Evolutionary conservation across 2,797 vertebrate species (phyloP).

Genomic region (Leuciscus waleckii): DNA sequence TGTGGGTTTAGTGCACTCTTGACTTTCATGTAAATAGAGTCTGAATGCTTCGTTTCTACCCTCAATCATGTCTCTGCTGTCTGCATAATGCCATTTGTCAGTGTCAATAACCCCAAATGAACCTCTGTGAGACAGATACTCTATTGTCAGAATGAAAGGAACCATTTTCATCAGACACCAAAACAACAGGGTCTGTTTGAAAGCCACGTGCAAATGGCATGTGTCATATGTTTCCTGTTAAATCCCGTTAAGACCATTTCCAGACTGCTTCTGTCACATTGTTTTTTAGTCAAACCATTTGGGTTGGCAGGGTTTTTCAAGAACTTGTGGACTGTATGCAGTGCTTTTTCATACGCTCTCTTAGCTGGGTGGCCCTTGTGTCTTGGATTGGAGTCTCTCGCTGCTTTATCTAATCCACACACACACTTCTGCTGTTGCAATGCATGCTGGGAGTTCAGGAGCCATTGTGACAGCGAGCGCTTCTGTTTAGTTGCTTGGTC

Average conservation of each 20-base stretch:
- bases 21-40: constrained; percentile 33
- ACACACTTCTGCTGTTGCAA: constrained; percentile 30
- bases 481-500: constrained; percentile 64
- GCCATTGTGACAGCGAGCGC: constrained; percentile 68
- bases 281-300: constrained; percentile 37
- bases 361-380: constrained; percentile 49
- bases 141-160: not conserved
- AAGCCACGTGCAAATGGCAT: not conserved
- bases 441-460: constrained; percentile 42
- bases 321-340: not conserved
- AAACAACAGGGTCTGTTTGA: not conserved
- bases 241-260: not conserved
- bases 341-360: constrained; percentile 6
- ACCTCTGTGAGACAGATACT: constrained; percentile 15
- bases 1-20: not conserved
- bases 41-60: not conserved
- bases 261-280: not conserved
- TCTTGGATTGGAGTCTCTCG: constrained; percentile 21
- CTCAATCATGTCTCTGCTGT: constrained; percentile 22
- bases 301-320: constrained; percentile 20
- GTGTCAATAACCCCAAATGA: constrained; percentile 18
- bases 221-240: not conserved
- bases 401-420: constrained; percentile 49
- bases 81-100: constrained; percentile 10
- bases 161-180: not conserved